Evolutionary conservation across 2,888 invertebrate species (phyloP), one percentile per base, ranked within the genome.

Genomic region (Steromphala cineraria): DNA sequence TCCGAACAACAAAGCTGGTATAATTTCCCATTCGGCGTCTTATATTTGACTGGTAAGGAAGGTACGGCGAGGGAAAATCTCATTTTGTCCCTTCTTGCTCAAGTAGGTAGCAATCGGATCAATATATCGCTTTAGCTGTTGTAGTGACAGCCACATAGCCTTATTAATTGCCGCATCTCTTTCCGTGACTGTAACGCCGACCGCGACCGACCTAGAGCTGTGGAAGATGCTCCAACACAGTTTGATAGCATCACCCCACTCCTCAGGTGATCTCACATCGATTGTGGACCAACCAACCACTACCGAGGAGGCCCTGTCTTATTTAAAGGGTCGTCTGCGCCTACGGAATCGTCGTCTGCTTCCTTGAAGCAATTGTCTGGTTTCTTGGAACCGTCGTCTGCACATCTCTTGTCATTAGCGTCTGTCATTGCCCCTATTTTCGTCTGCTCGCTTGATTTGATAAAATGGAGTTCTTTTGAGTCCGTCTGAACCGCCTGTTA

Each of bases 111-210:
- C 19, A 71, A 71, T 36, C 3, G 40, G 71, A 31, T 71, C 71
- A 40, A 36, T 71, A 36, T n/a, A 13, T 17, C 36, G 19, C 17
- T 28, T 36, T 36, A 71, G 19, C 71, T 71, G 71, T 71, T 71
- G 71, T 71, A 71, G 31, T 71, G 36, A 71, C 40, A 40, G 71
- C 36, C 71, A 19, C 19, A 36, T n/a, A 71, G 71, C 36, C 71
- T 36, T 71, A 71, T 71, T 71, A 71, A 71, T 71, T 71, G 71
- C 71, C 40, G 36, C 71, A 71, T 71, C 71, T 31, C 71, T 40
- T 71, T 31, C 71, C 40, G 71, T 71, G 71, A 36, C 40, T 31
- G 40, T 71, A 36, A 40, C 36, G 40, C 36, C 71, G 36, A 36
- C 40, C 71, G 19, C 19, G 28, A 24, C 36, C 71, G 36, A 36